phyloP scores from a whole-genome alignment of 2,113 vertebrate species.

The Pseudonaja textilis region DNA sequence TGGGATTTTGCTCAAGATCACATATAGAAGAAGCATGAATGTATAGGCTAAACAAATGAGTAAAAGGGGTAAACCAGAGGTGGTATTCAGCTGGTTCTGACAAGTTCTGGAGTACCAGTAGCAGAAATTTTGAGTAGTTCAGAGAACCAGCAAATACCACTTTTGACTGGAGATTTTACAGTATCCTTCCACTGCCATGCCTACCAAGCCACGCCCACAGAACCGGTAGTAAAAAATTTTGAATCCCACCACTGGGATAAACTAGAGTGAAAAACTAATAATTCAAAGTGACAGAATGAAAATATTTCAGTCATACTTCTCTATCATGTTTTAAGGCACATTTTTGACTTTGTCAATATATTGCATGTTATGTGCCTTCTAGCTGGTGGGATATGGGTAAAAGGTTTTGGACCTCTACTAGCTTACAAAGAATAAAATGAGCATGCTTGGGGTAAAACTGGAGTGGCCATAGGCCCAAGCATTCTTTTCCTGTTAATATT shows the following conservation, averaged over 20 bases:
- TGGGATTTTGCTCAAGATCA: background rate
- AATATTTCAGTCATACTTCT: background rate
- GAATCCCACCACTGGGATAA: too few relatives aligned
- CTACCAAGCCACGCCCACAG: too few relatives aligned
- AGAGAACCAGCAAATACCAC: too few relatives aligned
- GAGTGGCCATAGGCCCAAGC: background rate
- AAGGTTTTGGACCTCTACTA: background rate
- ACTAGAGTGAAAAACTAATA: background rate
- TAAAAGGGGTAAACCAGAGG: background rate
- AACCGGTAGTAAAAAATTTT: too few relatives aligned
- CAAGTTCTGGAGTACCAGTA: too few relatives aligned
- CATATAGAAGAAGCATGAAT: background rate
- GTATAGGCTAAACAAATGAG: background rate
- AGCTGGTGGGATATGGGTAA: background rate
- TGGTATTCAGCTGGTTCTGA: too few relatives aligned
- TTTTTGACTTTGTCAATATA: background rate
- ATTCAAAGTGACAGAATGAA: background rate
- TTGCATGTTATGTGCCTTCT: background rate
- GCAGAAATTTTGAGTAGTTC: too few relatives aligned
- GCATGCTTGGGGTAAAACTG: background rate
- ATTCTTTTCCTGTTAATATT: background rate
- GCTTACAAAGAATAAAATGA: background rate
- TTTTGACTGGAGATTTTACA: too few relatives aligned
- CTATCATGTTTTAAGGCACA: background rate
- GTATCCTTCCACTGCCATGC: too few relatives aligned